phyloP scores from a whole-genome alignment of 2,888 invertebrate genomes.

The Loripinus fragilis region DNA sequence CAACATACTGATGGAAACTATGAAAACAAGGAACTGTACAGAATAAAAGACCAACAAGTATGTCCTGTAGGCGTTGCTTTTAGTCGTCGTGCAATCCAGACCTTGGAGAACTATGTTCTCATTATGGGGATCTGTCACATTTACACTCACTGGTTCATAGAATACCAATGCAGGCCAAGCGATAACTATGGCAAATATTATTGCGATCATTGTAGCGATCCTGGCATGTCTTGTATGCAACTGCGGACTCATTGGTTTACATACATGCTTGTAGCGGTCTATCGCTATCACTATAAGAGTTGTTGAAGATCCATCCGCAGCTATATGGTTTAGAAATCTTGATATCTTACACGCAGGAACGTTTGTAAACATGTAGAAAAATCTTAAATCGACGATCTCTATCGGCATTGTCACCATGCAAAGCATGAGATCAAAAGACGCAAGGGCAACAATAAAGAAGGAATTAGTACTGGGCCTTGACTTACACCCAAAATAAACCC shows the following conservation, averaged over 20 bases:
- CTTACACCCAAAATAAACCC: slow-evolving; percentile 64
- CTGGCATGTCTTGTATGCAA: slow-evolving; percentile 60
- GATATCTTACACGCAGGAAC: slow-evolving; percentile 62
- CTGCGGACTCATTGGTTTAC: slow-evolving; percentile 70
- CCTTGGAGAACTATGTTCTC: slow-evolving; percentile 46
- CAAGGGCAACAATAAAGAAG: slow-evolving; percentile 66
- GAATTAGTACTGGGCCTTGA: slow-evolving; percentile 65
- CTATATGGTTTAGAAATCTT: slow-evolving; percentile 62
- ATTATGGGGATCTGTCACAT: slow-evolving; percentile 51
- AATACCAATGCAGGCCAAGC: slow-evolving; percentile 67
- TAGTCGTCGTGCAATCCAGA: slow-evolving; percentile 67
- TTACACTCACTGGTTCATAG: slow-evolving; percentile 61
- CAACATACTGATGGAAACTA: slow-evolving; percentile 52
- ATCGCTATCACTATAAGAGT: slow-evolving; percentile 67
- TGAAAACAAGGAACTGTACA: slow-evolving; percentile 61
- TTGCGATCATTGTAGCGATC: slow-evolving; percentile 36
- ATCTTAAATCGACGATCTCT: slow-evolving; percentile 71
- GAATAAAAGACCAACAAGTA: slow-evolving; percentile 65
- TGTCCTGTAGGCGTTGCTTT: slow-evolving; percentile 44
- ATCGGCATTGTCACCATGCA: slow-evolving; percentile 69
- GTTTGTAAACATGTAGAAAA: slow-evolving; percentile 63
- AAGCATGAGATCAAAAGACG: slow-evolving; percentile 66
- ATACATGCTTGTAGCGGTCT: slow-evolving; percentile 71
- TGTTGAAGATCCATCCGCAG: slow-evolving; percentile 59
- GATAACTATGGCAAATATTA: slow-evolving; percentile 44